These are phyloP conservation scores for Tachysurus fulvidraco DNA, from an alignment of 2,113 vertebrate species.

Conservation along the genomic window DNA sequence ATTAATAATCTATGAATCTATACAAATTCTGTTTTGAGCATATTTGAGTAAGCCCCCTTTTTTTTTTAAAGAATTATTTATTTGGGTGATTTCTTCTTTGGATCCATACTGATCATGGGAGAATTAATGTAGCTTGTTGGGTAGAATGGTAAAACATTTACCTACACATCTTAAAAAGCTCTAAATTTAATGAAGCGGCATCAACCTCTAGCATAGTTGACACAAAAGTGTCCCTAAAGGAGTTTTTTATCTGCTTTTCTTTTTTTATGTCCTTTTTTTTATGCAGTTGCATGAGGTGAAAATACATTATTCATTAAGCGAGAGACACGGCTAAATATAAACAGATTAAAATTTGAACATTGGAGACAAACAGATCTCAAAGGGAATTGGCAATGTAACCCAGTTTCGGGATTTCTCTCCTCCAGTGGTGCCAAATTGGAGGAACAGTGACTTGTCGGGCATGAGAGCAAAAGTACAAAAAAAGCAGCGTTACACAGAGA, in stretches of 20 bases:
- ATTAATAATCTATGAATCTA: conserved; percentile 72
- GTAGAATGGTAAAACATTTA: conserved; percentile 23
- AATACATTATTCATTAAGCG: conserved; percentile 68
- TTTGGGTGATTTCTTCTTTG: conserved; percentile 17
- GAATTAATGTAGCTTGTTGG: conserved; percentile 65
- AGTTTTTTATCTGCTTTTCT: neutral
- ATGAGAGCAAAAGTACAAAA: neutral
- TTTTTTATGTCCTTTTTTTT: conserved; percentile 51
- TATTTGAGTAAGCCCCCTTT: conserved; percentile 53
- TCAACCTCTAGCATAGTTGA: neutral
- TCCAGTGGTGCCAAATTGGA: conserved; percentile 16
- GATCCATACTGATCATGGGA: conserved; percentile 50
- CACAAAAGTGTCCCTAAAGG: neutral
- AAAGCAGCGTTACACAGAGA: neutral
- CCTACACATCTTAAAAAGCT: neutral
- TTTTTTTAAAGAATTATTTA: conserved; percentile 38
- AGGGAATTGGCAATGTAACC: conserved; percentile 68
- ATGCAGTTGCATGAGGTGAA: conserved; percentile 56
- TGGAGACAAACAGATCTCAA: conserved; percentile 65
- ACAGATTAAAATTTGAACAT: conserved; percentile 76
- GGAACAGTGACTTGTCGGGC: neutral
- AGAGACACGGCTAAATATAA: conserved; percentile 72
- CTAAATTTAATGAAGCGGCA: neutral
- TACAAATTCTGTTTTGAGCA: conserved; percentile 69
- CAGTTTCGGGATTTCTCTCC: conserved; percentile 61